phyloP scores from a whole-genome alignment of 1,140 invertebrate genomes.

The Brachionus sp. region DNA sequence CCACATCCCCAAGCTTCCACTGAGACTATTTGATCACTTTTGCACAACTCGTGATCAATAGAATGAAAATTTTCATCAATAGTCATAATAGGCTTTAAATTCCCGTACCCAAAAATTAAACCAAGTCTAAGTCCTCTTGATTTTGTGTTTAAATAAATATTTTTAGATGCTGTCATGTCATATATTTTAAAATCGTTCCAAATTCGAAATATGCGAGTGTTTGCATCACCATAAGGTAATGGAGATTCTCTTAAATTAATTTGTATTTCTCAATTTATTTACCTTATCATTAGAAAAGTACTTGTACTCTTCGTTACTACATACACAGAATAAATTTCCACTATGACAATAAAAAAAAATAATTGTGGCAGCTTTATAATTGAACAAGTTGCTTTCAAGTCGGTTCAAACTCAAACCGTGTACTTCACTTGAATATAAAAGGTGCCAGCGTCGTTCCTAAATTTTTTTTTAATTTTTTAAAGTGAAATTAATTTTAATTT shows the following conservation, averaged over 20 bases:
- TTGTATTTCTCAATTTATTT: background rate
- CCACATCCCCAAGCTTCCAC: constrained; percentile 42
- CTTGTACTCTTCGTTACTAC: constrained; percentile 43
- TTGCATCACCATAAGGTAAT: background rate
- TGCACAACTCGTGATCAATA: constrained; percentile 23
- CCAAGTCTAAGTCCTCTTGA: constrained; percentile 22
- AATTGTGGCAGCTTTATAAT: constrained; percentile 42
- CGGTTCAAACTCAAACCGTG: constrained; percentile 40
- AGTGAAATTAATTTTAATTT: background rate
- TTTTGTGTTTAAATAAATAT: constrained; percentile 44
- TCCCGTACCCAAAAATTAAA: constrained; percentile 28
- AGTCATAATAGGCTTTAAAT: background rate
- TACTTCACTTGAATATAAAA: constrained; percentile 16
- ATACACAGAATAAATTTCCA: constrained; percentile 42
- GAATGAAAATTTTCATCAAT: constrained; percentile 40
- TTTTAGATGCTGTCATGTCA: background rate
- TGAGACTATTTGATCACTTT: constrained; percentile 33
- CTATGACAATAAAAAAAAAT: constrained; percentile 37
- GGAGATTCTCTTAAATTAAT: constrained; percentile 25
- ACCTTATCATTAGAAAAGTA: background rate
- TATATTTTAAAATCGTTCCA: constrained; percentile 44
- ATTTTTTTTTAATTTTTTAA: background rate
- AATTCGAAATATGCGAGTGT: constrained; percentile 8
- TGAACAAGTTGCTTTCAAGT: constrained; percentile 31
- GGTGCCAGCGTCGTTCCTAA: constrained; percentile 7